Evolutionary conservation across 2,888 invertebrate genomes (phyloP).

Genomic region (Linnaemya tessellans): DNA sequence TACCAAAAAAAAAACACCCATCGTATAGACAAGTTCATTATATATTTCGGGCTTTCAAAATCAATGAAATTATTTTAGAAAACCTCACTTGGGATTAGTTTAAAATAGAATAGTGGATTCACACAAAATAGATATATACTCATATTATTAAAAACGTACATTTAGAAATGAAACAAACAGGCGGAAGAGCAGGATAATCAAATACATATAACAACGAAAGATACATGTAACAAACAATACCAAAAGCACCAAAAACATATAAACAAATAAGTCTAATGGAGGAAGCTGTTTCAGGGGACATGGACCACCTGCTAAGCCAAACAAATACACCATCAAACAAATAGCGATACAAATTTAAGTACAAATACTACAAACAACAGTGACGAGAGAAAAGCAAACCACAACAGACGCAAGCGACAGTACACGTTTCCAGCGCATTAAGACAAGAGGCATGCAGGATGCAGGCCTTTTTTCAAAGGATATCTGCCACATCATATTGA

Average conservation of each 20-base stretch:
- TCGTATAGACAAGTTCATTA: neutral
- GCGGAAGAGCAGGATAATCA: slow-evolving; percentile 22
- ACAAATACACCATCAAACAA: slow-evolving; percentile 37
- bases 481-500: no score
- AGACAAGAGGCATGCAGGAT: neutral
- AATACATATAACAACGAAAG: slow-evolving; percentile 2
- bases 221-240: neutral
- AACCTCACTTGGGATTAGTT: neutral
- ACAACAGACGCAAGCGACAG: neutral
- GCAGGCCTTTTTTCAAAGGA: neutral
- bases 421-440: neutral
- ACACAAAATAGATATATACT: no score
- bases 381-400: slow-evolving; percentile 44
- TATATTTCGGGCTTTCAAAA: neutral
- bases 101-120: neutral
- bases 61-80: slow-evolving; percentile 3
- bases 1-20: neutral
- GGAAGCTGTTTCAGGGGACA: slow-evolving; percentile 13
- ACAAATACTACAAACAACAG: slow-evolving; percentile 25
- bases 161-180: slow-evolving; percentile 52
- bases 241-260: slow-evolving; percentile 20
- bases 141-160: slow-evolving; percentile 55
- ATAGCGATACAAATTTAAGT: slow-evolving; percentile 25
- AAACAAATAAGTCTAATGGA: slow-evolving; percentile 34
- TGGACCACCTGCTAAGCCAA: slow-evolving; percentile 47